These are phyloP conservation scores for Scomber japonicus DNA, from an alignment of 2,113 vertebrate species.

Conservation along the genomic window DNA sequence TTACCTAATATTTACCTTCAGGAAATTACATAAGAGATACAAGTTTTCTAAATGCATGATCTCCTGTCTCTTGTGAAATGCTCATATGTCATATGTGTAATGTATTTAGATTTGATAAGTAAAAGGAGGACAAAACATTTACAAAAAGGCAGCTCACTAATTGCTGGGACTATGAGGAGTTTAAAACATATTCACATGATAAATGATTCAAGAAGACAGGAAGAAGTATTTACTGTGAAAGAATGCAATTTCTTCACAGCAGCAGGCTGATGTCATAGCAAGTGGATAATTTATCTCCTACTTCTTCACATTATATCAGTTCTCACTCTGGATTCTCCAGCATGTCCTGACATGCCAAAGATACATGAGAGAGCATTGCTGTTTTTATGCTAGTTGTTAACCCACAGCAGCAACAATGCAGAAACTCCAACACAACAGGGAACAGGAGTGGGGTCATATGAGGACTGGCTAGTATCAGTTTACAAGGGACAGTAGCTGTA, in stretches of 20 bases:
- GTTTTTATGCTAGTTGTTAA: neutral
- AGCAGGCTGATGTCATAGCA: neutral
- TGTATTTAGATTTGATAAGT: neutral
- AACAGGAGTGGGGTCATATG: constrained; percentile 1
- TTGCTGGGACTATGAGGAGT: neutral
- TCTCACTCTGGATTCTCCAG: neutral
- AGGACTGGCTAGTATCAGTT: constrained; percentile 55
- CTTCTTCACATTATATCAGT: neutral
- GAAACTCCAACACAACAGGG: neutral
- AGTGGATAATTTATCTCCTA: neutral
- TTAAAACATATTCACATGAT: no score
- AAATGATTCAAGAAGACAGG: neutral
- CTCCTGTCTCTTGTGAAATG: neutral
- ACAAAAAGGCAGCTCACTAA: neutral
- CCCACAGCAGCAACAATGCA: neutral
- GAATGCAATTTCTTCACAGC: neutral
- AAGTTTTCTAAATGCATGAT: no score
- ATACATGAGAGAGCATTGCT: neutral
- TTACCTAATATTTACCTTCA: no score
- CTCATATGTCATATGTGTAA: neutral
- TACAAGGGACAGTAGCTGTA: constrained; percentile 9
- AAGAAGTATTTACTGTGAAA: constrained; percentile 46
- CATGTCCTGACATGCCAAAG: neutral
- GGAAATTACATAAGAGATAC: no score
- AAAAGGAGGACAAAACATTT: neutral